Percentiles rank a stretch among this genome's conserved stretches.
Conservation (phyloP, 2,797 vertebrate species). For the Myripristis jacobus region DNA sequence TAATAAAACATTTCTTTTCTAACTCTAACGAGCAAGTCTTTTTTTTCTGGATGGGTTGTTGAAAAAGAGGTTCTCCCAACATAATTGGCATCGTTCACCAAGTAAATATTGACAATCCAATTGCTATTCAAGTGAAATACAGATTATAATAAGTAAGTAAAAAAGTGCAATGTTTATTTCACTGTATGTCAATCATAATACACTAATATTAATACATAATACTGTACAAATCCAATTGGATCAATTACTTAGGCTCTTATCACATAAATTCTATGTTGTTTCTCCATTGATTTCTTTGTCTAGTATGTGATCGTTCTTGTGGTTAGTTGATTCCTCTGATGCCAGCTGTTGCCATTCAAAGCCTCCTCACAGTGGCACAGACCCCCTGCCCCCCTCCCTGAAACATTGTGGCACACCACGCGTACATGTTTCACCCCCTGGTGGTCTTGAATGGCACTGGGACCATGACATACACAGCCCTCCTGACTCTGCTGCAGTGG, state of each 20-base stretch:
- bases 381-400: slow-evolving; percentile 70
- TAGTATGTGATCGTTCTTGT: slow-evolving; percentile 86
- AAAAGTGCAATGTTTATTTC: slow-evolving; percentile 18
- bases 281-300: slow-evolving; percentile 86
- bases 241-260: slow-evolving; percentile 71
- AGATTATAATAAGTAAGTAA: neutral
- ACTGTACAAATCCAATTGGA: slow-evolving; percentile 58
- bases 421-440: slow-evolving; percentile 85
- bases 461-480: slow-evolving; percentile 77
- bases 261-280: slow-evolving; percentile 84
- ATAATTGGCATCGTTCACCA: slow-evolving; percentile 48
- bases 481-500: slow-evolving; percentile 83
- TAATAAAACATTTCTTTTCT: slow-evolving; percentile 43
- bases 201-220: too few relatives aligned
- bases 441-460: slow-evolving; percentile 87
- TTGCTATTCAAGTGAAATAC: slow-evolving; percentile 1
- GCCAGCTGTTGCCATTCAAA: slow-evolving; percentile 87
- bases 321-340: slow-evolving; percentile 85
- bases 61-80: slow-evolving; percentile 1
- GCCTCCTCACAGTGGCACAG: slow-evolving; percentile 81
- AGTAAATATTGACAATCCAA: neutral
- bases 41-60: slow-evolving; percentile 33
- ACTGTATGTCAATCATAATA: slow-evolving; percentile 41
- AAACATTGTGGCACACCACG: slow-evolving; percentile 85
- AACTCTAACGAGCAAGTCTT: slow-evolving; percentile 20